These are phyloP conservation scores for Lepidurus couesii DNA, from an alignment of 1,140 invertebrate genomes.

Conservation along the genomic window DNA sequence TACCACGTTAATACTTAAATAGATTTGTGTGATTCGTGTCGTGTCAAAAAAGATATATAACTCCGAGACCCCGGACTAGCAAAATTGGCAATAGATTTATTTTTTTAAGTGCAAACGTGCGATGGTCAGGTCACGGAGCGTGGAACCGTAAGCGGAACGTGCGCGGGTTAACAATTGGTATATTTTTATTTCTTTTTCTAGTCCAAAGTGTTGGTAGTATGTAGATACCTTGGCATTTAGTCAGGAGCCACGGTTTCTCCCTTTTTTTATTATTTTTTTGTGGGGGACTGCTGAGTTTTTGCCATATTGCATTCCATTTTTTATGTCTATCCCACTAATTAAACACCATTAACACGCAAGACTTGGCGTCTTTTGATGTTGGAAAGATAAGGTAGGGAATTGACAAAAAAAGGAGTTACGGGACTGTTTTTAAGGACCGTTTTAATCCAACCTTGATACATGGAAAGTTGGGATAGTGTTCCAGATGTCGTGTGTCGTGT, in stretches of 20 bases:
- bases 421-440: not conserved
- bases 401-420: not conserved
- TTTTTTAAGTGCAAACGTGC: no score
- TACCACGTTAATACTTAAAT: not conserved
- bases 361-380: no score
- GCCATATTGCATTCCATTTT: no score
- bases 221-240: no score
- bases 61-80: no score
- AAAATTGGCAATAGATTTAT: no score
- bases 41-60: not conserved
- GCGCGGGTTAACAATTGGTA: not conserved
- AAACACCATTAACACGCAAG: no score
- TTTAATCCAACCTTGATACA: not conserved
- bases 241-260: no score
- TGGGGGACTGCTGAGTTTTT: no score
- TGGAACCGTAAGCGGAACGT: not conserved
- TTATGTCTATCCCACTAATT: no score
- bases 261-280: no score
- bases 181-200: not conserved
- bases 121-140: not conserved
- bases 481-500: not conserved
- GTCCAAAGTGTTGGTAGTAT: no score
- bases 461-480: not conserved
- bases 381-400: not conserved
- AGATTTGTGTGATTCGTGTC: not conserved